phyloP scores from a whole-genome alignment of 2,113 vertebrate species.

The Colinus virginianus region DNA sequence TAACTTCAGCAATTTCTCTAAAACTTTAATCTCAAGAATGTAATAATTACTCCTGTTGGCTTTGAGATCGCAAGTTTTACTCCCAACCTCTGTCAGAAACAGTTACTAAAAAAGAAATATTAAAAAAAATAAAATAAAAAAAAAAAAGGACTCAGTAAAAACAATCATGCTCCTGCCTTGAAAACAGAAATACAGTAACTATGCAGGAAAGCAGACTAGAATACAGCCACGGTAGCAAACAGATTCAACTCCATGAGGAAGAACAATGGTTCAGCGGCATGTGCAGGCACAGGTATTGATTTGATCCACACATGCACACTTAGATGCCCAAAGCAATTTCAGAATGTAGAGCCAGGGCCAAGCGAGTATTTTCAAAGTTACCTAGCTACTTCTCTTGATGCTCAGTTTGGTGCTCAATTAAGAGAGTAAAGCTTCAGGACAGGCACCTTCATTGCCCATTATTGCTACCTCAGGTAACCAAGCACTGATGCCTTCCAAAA shows the following conservation, averaged over 20 bases:
- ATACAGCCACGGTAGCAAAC: not conserved
- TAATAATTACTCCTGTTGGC: constrained; percentile 52
- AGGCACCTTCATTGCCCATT: not conserved
- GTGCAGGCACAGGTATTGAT: not conserved
- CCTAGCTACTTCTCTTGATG: not conserved
- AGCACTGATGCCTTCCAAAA: not conserved
- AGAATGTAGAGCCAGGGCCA: not conserved
- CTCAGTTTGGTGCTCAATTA: not conserved
- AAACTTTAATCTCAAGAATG: constrained; percentile 15
- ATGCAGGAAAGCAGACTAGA: not conserved
- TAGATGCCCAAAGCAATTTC: not conserved
- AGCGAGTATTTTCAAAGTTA: not conserved
- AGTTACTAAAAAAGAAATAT: not conserved
- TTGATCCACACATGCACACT: not conserved
- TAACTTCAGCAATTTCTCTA: constrained; percentile 8
- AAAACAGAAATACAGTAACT: not conserved
- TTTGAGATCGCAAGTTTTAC: not conserved
- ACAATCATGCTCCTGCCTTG: not conserved
- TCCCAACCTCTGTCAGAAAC: not conserved
- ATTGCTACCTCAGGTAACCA: not conserved
- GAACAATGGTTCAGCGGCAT: not conserved
- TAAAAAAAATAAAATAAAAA: not conserved
- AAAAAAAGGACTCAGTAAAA: not conserved
- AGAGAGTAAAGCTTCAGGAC: not conserved
- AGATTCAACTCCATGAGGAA: not conserved